Evolutionary conservation across 2,113 vertebrate genomes (phyloP), one percentile per base, ranked within the genome.

Genomic region (Elephas maximus): DNA sequence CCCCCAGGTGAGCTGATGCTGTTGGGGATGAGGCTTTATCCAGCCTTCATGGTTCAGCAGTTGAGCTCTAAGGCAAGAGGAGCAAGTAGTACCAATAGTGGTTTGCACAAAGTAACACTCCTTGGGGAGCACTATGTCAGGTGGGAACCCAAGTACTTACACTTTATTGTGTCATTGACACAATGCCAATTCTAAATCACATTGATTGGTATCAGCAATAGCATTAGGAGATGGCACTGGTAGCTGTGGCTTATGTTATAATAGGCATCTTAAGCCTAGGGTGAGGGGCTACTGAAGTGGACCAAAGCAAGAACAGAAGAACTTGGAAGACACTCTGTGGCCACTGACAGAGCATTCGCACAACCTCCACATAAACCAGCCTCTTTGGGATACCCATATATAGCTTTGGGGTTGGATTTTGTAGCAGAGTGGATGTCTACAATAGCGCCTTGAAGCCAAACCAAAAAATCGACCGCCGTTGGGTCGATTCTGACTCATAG

Each of bases 261-360:
- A 62, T 30, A 88, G 60, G 17, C 20, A 63, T 85, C 41, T 78
- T 76, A 26, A 67, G 45, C n/a, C 81, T 90, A 77, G 2, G 1
- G 24, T 41, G 57, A 93, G 65, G 80, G 69, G 73, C 2, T 23
- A 53, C 20, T 87, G 77, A 69, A 85, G 21, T 53, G 23, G 6
- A 86, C 21, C n/a, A 93, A 86, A 96, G 21, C 12, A 96, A 91
- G 48, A 79, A 17, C 30, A 2, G 18, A 57, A 83, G n/a, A 23
- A 91, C 5, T 73, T 88, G 48, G 57, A 91, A 65, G n/a, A 84
- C 63, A 51, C 1, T 83, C 8, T 80, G 44, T 84, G 60, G 14
- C 71, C 84, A 18, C 30, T 45, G 11, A 88, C 60, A 88, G 15
- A 63, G 6, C 37, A 92, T 78, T 62, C 73, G 5, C n/a, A 86